Percentiles rank a stretch among this genome's conserved stretches.
Conservation (phyloP, 2,113 vertebrate genomes). For the Mionectes macconnelli region DNA sequence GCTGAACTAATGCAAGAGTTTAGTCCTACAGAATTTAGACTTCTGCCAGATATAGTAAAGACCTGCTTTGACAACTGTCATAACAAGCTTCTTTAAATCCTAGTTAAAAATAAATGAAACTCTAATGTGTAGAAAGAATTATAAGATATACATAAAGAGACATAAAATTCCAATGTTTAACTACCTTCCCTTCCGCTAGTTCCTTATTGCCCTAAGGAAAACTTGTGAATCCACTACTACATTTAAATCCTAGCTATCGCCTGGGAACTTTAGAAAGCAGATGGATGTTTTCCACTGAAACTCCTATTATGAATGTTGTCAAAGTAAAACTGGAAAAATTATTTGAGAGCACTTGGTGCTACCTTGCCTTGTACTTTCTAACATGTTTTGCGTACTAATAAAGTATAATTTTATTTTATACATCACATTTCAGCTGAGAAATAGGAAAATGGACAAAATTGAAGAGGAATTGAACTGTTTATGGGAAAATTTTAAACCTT, state of each 20-base stretch:
- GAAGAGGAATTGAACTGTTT: not conserved
- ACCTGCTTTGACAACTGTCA: not conserved
- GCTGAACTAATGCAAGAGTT: not conserved
- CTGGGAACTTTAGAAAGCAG: not conserved
- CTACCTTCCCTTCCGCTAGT: not conserved
- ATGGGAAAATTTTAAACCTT: not conserved
- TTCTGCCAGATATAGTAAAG: not conserved
- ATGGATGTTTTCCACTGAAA: not conserved
- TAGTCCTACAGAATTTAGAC: not conserved
- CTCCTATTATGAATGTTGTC: not conserved
- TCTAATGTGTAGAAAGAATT: not conserved
- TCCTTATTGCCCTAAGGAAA: not conserved
- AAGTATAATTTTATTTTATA: not conserved
- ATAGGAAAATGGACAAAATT: not conserved
- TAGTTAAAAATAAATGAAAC: not conserved
- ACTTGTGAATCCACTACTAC: not conserved
- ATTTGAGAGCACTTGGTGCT: not conserved
- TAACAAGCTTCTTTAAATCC: not conserved
- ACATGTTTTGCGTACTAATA: not conserved
- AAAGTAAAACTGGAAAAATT: not conserved
- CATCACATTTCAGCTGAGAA: not conserved
- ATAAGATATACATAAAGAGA: not conserved
- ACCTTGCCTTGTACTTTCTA: not conserved
- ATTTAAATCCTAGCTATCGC: not conserved
- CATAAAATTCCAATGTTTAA: not conserved